phyloP scores from a whole-genome alignment of 1,140 invertebrate genomes.

The Cotesia vestalis region DNA sequence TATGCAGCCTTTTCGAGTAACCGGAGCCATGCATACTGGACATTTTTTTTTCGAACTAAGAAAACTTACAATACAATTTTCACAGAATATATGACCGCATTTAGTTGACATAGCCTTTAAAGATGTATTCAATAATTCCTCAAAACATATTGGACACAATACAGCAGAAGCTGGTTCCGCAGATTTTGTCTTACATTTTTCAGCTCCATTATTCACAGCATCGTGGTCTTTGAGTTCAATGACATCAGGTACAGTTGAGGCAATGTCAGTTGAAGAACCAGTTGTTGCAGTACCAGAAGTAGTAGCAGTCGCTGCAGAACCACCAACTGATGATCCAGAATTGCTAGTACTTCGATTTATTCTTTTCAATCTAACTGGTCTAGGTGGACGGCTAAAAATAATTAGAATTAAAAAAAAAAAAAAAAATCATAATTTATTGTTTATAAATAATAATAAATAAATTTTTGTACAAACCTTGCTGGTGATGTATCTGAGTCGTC shows the following conservation, averaged over 20 bases:
- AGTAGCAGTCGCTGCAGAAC: too few species aligned
- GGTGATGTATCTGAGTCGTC: background rate
- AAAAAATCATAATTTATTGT: too few species aligned
- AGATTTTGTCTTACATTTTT: background rate
- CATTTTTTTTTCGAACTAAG: slow-evolving; percentile 43
- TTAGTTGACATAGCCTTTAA: slow-evolving; percentile 44
- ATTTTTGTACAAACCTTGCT: background rate
- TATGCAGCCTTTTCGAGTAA: slow-evolving; percentile 41
- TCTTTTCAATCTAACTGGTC: too few species aligned
- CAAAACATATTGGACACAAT: slow-evolving; percentile 50
- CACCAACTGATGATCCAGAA: too few species aligned
- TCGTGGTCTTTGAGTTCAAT: too few species aligned
- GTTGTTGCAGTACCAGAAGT: too few species aligned
- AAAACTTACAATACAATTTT: slow-evolving; percentile 40
- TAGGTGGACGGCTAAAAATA: too few species aligned
- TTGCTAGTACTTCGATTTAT: too few species aligned
- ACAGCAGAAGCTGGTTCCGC: background rate
- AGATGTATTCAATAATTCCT: slow-evolving; percentile 40
- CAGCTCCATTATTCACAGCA: too few species aligned
- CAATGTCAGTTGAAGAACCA: too few species aligned
- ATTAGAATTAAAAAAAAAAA: too few species aligned
- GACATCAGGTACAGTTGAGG: too few species aligned
- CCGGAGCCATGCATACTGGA: slow-evolving; percentile 44
- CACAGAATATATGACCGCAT: slow-evolving; percentile 54
- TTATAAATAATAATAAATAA: background rate